A percentile compares a stretch with the other conserved stretches of the same genome.
Conservation (phyloP, 1,140 invertebrate species). For the Theocolax elegans region DNA sequence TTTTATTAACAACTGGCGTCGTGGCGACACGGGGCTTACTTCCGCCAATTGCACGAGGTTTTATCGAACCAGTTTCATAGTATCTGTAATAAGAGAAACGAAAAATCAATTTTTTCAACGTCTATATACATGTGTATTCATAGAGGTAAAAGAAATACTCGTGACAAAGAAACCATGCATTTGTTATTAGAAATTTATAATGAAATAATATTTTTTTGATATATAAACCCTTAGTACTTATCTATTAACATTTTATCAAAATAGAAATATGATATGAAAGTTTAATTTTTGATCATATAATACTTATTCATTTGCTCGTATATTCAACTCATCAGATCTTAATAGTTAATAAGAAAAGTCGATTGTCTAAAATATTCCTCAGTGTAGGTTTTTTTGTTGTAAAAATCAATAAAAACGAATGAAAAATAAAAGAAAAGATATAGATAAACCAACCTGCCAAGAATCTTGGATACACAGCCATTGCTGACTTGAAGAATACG, state of each 20-base stretch:
- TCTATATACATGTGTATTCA: not conserved
- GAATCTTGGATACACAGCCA: conserved; percentile 94
- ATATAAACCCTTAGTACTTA: too few relatives aligned
- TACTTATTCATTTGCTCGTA: too few relatives aligned
- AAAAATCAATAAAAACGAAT: too few relatives aligned
- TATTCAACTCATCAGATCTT: too few relatives aligned
- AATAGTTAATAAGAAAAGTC: too few relatives aligned
- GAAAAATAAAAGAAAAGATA: not conserved
- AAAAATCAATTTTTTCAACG: too few relatives aligned
- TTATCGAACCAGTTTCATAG: conserved; percentile 98
- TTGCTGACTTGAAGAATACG: conserved; percentile 96
- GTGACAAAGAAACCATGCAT: not conserved
- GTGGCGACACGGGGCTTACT: conserved; percentile 97
- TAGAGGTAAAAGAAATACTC: not conserved
- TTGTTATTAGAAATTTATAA: too few relatives aligned
- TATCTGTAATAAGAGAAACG: conserved; percentile 75
- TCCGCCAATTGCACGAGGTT: conserved; percentile 94
- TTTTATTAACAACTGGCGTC: conserved; percentile 91
- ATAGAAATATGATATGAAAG: too few relatives aligned
- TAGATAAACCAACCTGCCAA: conserved; percentile 82
- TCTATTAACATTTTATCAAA: too few relatives aligned
- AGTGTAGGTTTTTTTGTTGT: too few relatives aligned
- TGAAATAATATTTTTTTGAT: conserved; percentile 22
- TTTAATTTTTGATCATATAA: too few relatives aligned
- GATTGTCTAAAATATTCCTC: too few relatives aligned